Percentiles rank a stretch among this genome's conserved stretches.
phyloP scores from a whole-genome alignment of 2,888 invertebrate genomes.

The Carabus problematicus region DNA sequence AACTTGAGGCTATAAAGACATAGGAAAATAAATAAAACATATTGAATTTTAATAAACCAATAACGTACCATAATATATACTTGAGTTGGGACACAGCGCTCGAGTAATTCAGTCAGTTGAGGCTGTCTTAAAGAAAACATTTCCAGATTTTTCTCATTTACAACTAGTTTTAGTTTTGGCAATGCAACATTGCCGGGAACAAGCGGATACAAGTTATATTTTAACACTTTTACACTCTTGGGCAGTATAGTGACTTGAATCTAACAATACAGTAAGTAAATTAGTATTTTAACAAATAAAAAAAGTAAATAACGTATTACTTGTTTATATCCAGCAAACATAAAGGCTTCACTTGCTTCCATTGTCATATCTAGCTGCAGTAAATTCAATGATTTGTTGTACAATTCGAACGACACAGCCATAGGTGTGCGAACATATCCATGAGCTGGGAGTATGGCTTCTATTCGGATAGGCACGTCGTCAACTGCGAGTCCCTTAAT shows the following conservation, averaged over 20 bases:
- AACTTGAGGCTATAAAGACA: conserved; percentile 52
- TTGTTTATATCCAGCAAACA: conserved; percentile 95
- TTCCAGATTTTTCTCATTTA: conserved; percentile 59
- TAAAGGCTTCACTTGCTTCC: conserved; percentile 88
- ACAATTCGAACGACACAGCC: conserved; percentile 73
- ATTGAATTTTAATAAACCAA: conserved; percentile 26
- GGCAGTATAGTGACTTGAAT: conserved; percentile 68
- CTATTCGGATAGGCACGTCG: conserved; percentile 67
- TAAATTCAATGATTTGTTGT: conserved; percentile 75
- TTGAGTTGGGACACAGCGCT: conserved; percentile 68
- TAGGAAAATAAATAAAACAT: conserved; percentile 43
- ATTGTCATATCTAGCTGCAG: conserved; percentile 77
- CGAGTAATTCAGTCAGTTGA: conserved; percentile 64
- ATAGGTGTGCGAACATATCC: conserved; percentile 77
- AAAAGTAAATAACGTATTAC: conserved; percentile 55
- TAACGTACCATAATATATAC: conserved; percentile 70
- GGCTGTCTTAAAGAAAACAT: conserved; percentile 58
- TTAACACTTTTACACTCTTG: conserved; percentile 66
- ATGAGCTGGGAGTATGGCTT: conserved; percentile 73
- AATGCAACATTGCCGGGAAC: conserved; percentile 76
- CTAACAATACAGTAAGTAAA: conserved; percentile 47
- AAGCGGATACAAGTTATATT: conserved; percentile 83
- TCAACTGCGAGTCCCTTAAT: conserved; percentile 63
- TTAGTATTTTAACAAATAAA: neutral
- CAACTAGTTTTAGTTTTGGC: conserved; percentile 66